Percentiles rank a stretch among this genome's conserved stretches.
phyloP scores from a whole-genome alignment of 2,888 invertebrate genomes.

The Cataglyphis cursor region DNA sequence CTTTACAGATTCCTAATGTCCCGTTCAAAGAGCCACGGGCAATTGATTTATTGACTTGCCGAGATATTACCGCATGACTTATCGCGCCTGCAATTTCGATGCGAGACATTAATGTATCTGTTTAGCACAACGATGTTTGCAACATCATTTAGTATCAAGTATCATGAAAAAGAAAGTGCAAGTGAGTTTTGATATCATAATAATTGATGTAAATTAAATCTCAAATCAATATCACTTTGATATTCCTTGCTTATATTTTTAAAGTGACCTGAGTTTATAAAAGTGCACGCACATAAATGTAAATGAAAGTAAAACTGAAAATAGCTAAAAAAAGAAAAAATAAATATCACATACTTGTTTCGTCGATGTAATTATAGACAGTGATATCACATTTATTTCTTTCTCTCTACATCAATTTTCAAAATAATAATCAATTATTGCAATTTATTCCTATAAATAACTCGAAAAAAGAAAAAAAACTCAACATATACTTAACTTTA shows the following conservation, averaged over 20 bases:
- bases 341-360: background rate
- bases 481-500: background rate
- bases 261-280: background rate
- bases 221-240: background rate
- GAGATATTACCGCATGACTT: slow-evolving; percentile 47
- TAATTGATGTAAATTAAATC: slow-evolving; percentile 6
- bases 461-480: background rate
- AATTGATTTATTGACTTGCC: slow-evolving; percentile 66
- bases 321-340: background rate
- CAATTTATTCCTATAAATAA: background rate
- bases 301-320: background rate
- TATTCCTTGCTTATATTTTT: background rate
- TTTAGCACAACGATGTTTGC: background rate
- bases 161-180: background rate
- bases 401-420: background rate
- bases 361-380: background rate
- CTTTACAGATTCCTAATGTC: slow-evolving; percentile 58
- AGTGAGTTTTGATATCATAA: background rate
- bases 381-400: background rate
- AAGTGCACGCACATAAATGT: background rate
- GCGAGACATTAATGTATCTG: slow-evolving; percentile 16
- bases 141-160: background rate
- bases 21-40: slow-evolving; percentile 59
- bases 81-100: slow-evolving; percentile 42
- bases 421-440: background rate